Base-by-base conservation (phyloP, 2,797 vertebrate genomes). In the Sebastes minor region DNA sequence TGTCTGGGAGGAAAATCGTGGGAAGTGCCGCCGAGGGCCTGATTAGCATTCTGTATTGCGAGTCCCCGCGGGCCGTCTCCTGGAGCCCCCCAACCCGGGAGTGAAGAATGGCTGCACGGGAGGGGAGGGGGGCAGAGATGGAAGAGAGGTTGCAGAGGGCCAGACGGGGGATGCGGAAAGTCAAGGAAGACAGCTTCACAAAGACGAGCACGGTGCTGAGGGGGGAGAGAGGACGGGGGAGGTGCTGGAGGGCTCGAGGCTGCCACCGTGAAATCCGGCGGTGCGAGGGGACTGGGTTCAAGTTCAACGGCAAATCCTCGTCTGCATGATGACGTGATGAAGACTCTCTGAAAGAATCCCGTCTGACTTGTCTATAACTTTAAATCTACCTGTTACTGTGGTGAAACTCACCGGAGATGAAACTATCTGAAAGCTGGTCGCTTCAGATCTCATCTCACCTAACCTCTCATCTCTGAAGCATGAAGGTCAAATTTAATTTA, bases 41-140 rank as follows among this genome's bases (percentile, higher is more conserved):
- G 91, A 95, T 95, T 95, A 95, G 91, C 93, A 95, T 95, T 94
- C 94, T 91, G 92, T 87, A 90, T 86, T 89, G 90, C 88, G 25
- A 84, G 86, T 89, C 91, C 83, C 91, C 49, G 74, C 80, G 83
- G 93, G 91, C 91, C 52, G 92, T 91, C 93, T 89, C 91, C 83
- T 49, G 80, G 90, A 90, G 77, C 88, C 91, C 91, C 90, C 82
- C 80, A 27, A 78, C 87, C 80, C 87, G 67, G 76, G 33, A 91
- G 86, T 84, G 83, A 94, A 93, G 91, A 94, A 94, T 93, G 92
- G 93, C 87, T 82, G 74, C 2, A 3, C 35, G n/a, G 80, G 82
- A 83, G 77, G 71, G 89, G 86, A 63, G 80, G 84, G 88, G 89
- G 72, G 72, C 74, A 80, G 74, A 75, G 78, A 82, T 82, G 88